Base-by-base conservation (phyloP, 92 coral and sea anemone species). In the Heteractis magnifica region DNA sequence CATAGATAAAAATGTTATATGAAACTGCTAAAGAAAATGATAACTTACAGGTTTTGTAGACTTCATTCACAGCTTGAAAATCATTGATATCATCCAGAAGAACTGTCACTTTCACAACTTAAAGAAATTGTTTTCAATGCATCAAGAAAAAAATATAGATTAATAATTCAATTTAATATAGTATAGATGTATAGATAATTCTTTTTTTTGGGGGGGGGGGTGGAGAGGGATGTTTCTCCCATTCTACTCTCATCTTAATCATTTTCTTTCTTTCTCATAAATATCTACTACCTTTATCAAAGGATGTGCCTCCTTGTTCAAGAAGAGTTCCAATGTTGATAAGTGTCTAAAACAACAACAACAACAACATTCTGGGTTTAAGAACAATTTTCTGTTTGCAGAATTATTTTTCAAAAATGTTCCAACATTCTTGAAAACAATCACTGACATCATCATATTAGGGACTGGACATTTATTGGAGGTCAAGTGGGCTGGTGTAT, bases 281-380 rank as follows among this genome's bases (percentile, higher is more conserved):
- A 34, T 34, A 34, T 34, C 3, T 34, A 34, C 44, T 85, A 95
- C 98, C 98, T 90, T 89, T 96, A 89, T 90, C 86, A 77, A 94
- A 92, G 50, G 99, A 90, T 21, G 99, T 94, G 41, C 92, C 88
- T 49, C 98, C 98, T 79, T 96, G 98, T 15, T 94, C 93, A 65
- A 96, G 92, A 70, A 96, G 92, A 82, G 89, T 89, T 48, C 95
- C 95, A 94, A 96, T 88, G 82, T 96, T 96, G 3, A 75, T 83
- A 52, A 96, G 87, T 52, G 93, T 94, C 99, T 34, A 34, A 34
- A 34, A 34, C 44, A 34, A 34, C 3, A 26, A 26, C 34, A n/a
- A n/a, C n/a, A 34, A 34, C 44, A 34, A 34, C 3, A 34, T 34
- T 0, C 44, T 34, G 44, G 44, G 44, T 34, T 34, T 34, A 34